Conservation (phyloP, 2,888 invertebrate genomes). For the Noctua pronuba region DNA sequence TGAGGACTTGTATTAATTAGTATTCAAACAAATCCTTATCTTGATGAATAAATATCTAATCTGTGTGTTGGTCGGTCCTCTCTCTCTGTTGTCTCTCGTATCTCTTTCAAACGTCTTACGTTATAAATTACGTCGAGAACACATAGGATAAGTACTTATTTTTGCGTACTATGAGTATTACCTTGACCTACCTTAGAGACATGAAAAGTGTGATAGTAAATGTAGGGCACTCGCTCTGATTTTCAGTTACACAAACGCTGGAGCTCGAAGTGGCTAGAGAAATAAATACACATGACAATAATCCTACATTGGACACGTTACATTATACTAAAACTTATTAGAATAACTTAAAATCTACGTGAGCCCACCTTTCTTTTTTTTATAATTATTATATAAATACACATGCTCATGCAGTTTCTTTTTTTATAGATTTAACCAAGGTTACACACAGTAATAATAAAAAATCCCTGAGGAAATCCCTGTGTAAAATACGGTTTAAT, state of each 20-base stretch:
- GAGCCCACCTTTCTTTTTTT: no score
- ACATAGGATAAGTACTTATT: background rate
- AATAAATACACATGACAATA: background rate
- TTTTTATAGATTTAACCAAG: no score
- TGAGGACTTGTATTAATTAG: background rate
- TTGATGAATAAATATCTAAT: constrained; percentile 25
- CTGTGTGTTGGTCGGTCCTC: background rate
- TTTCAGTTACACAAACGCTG: background rate
- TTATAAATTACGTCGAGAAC: background rate
- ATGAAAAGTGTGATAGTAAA: background rate
- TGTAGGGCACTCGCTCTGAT: background rate
- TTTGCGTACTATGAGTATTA: background rate
- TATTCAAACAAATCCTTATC: constrained; percentile 37
- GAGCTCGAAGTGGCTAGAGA: background rate
- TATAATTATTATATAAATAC: no score
- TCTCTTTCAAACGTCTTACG: background rate
- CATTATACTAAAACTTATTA: no score
- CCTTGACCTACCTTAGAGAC: constrained; percentile 28
- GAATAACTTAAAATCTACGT: no score
- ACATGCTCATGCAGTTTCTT: no score
- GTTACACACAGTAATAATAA: no score
- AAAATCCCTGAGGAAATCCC: background rate
- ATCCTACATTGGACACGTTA: no score
- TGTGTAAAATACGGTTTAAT: background rate
- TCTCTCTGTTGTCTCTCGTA: background rate